These are phyloP conservation scores for Mesodorylaimus sp. DNA, from an alignment of 2,888 invertebrate species.

Conservation along the genomic window DNA sequence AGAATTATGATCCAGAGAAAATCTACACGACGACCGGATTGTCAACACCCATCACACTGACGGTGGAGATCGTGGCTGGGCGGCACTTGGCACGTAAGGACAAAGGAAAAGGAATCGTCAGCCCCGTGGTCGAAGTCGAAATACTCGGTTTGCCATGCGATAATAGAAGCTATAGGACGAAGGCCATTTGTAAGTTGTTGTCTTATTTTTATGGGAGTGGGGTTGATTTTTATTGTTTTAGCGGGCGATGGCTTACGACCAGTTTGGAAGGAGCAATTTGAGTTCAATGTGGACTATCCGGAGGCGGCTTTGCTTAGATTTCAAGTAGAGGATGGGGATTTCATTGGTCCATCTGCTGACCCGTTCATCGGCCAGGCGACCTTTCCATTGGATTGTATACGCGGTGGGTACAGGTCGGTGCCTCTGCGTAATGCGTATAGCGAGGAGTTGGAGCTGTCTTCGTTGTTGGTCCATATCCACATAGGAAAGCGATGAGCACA, in stretches of 20 bases:
- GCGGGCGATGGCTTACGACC: constrained; percentile 86
- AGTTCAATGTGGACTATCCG: constrained; percentile 61
- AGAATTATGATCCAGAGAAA: constrained; percentile 52
- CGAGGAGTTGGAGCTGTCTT: constrained; percentile 75
- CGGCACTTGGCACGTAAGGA: constrained; percentile 62
- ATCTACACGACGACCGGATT: constrained; percentile 16
- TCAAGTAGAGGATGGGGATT: constrained; percentile 79
- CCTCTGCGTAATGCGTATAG: constrained; percentile 70
- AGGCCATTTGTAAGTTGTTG: constrained; percentile 3
- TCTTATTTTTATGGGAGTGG: not conserved
- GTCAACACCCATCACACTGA: constrained; percentile 9
- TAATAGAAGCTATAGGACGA: constrained; percentile 38
- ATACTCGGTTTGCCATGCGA: constrained; percentile 71
- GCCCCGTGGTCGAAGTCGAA: constrained; percentile 80
- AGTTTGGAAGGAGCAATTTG: constrained; percentile 67
- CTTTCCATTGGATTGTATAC: constrained; percentile 49
- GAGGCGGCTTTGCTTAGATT: constrained; percentile 62
- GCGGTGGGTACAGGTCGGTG: constrained; percentile 59
- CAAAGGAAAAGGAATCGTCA: constrained; percentile 51
- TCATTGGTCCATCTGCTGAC: constrained; percentile 65
- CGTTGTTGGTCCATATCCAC: constrained; percentile 61
- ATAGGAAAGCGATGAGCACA: constrained; percentile 40
- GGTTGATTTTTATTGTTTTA: constrained; percentile 27
- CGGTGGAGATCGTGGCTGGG: constrained; percentile 51
- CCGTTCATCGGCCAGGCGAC: constrained; percentile 92